phyloP scores from a whole-genome alignment of 2,888 invertebrate genomes.

The Machimus atricapillus region DNA sequence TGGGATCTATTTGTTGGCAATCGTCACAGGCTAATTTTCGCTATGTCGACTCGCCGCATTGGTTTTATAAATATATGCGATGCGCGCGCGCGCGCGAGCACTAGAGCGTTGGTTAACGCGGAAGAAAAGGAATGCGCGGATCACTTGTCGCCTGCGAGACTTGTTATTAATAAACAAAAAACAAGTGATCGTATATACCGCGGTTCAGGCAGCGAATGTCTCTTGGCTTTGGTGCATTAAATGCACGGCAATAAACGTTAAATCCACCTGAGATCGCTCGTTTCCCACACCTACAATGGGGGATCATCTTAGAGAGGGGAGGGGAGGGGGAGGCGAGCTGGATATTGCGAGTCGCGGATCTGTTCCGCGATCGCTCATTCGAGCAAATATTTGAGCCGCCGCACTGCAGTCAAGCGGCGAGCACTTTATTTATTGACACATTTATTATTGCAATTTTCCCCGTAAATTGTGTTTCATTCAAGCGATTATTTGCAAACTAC shows the following conservation, averaged over 20 bases:
- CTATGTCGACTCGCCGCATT: neutral
- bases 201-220: neutral
- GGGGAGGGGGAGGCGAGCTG: neutral
- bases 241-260: neutral
- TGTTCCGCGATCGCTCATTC: slow-evolving; percentile 5
- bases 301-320: neutral
- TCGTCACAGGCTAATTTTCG: neutral
- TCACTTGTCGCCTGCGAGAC: neutral
- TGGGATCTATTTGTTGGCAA: neutral
- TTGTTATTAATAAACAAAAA: slow-evolving; percentile 26
- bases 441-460: slow-evolving; percentile 43
- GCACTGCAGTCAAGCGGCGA: neutral
- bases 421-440: slow-evolving; percentile 41
- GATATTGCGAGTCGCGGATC: neutral
- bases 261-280: slow-evolving; percentile 1
- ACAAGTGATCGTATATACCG: neutral
- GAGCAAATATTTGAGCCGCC: slow-evolving; percentile 23
- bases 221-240: neutral
- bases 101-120: neutral
- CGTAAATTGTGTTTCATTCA: slow-evolving; percentile 38
- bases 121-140: neutral
- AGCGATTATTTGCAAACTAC: slow-evolving; percentile 37
- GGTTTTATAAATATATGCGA: neutral
- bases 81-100: neutral
- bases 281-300: slow-evolving; percentile 31